A percentile compares a stretch with the other conserved stretches of the same genome.
These are phyloP conservation scores for Podilymbus podiceps DNA, from an alignment of 2,113 vertebrate genomes.

Conservation along the genomic window DNA sequence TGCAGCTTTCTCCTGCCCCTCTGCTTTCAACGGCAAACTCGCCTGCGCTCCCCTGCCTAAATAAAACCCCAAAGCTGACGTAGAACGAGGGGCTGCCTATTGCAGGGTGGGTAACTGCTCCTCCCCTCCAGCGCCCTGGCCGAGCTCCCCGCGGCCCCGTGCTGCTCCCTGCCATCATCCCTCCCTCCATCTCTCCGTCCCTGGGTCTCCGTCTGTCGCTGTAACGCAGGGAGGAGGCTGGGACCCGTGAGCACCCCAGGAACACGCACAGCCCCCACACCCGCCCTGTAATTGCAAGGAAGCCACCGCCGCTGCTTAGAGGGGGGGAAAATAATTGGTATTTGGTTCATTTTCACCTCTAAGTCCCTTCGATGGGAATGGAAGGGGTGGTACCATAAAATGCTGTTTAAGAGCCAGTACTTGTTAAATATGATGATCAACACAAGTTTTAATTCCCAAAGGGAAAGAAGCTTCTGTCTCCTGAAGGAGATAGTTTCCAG, in stretches of 20 bases:
- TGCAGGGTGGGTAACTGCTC: background rate
- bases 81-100: background rate
- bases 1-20: background rate
- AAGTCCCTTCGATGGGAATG: rapidly evolving
- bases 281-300: background rate
- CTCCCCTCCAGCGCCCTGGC: rapidly evolving
- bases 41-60: background rate
- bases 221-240: background rate
- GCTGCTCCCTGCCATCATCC: background rate
- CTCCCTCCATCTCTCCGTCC: background rate
- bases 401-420: rapidly evolving
- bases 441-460: background rate
- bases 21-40: background rate
- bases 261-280: background rate
- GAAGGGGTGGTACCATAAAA: background rate
- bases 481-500: background rate
- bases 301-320: background rate
- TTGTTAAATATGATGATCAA: background rate
- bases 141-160: background rate
- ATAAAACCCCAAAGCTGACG: background rate
- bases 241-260: background rate
- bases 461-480: background rate
- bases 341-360: background rate
- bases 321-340: rapidly evolving
- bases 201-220: background rate